Conservation (phyloP, 2,888 invertebrate species). For the Kryphioiulus occultus region DNA sequence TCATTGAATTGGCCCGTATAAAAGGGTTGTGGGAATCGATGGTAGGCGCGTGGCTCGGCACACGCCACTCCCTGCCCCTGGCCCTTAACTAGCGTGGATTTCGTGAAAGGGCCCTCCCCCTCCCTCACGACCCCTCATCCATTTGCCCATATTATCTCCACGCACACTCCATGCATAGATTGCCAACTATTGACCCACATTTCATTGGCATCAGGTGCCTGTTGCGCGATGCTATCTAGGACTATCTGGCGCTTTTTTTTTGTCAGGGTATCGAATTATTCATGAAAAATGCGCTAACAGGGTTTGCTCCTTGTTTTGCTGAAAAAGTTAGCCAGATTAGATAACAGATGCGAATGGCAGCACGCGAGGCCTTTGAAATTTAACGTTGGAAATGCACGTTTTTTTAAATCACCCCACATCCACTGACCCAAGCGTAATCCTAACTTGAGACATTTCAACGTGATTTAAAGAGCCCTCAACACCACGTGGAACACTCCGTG, state of each 20-base stretch:
- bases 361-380: background rate
- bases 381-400: no score
- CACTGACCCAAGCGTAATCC: no score
- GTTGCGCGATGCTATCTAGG: constrained; percentile 6
- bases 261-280: background rate
- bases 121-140: background rate
- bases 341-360: background rate
- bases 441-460: no score
- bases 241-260: background rate
- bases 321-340: background rate
- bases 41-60: background rate
- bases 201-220: constrained; percentile 12
- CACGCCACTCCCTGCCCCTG: background rate
- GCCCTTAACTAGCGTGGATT: background rate
- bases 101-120: background rate
- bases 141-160: constrained; percentile 11
- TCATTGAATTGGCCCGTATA: background rate
- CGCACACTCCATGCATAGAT: constrained; percentile 24
- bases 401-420: no score
- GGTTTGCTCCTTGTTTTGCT: background rate
- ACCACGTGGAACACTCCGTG: no score
- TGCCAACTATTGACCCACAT: constrained; percentile 4
- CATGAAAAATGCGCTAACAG: background rate
- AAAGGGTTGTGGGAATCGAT: constrained; percentile 31
- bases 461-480: no score